Conservation (phyloP, 2,888 invertebrate genomes). For the Andrena trimmerana region DNA sequence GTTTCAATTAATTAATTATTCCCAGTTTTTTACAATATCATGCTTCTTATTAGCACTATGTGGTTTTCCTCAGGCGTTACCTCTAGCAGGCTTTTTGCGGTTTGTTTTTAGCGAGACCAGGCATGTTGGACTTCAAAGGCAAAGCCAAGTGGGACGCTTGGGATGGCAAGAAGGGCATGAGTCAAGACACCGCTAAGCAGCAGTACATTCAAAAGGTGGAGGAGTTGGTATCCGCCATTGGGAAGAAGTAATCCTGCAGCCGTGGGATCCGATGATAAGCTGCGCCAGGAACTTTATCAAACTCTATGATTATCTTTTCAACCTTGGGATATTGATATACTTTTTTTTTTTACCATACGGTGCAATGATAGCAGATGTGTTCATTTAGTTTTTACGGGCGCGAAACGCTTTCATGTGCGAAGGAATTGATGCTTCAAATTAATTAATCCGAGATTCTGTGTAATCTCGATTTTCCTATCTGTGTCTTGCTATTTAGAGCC, state of each 20-base stretch:
- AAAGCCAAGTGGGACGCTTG: slow-evolving; percentile 91
- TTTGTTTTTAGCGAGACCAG: slow-evolving; percentile 81
- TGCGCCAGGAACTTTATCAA: neutral
- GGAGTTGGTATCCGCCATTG: slow-evolving; percentile 86
- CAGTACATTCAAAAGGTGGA: slow-evolving; percentile 93
- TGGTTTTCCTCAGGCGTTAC: too few relatives aligned
- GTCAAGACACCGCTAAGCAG: slow-evolving; percentile 92
- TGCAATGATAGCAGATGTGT: slow-evolving; percentile 17
- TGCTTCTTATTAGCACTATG: neutral
- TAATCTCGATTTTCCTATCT: slow-evolving; percentile 34
- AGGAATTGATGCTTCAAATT: slow-evolving; percentile 20
- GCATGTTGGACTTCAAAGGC: slow-evolving; percentile 89
- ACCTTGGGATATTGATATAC: slow-evolving; percentile 1
- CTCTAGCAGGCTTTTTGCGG: neutral
- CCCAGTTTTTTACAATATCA: neutral
- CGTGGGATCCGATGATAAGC: neutral
- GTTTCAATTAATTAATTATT: neutral
- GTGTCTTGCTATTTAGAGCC: slow-evolving; percentile 22
- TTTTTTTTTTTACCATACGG: slow-evolving; percentile 1
- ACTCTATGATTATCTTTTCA: slow-evolving; percentile 8
- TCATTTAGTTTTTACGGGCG: neutral
- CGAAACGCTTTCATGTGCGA: too few relatives aligned
- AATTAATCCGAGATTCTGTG: neutral
- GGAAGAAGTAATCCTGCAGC: slow-evolving; percentile 75
- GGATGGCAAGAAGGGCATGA: slow-evolving; percentile 87